A percentile compares a stretch with the other conserved stretches of the same genome.
Evolutionary conservation across 2,113 vertebrate species (phyloP).

Genomic region (Actenoides lindsayi): DNA sequence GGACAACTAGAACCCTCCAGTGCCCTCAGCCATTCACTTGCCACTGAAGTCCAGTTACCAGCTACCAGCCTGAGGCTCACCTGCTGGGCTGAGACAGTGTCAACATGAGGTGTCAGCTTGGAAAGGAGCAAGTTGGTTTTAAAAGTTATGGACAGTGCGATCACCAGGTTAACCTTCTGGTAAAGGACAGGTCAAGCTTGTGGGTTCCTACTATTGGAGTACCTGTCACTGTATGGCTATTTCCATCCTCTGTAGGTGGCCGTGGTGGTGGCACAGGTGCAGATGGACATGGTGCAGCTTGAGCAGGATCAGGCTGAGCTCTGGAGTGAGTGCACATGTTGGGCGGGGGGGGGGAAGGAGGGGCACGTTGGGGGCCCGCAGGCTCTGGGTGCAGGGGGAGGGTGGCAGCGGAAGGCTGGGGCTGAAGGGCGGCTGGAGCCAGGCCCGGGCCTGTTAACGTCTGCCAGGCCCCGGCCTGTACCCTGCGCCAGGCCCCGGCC

Average conservation of each 20-base stretch:
- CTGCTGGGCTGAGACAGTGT: background rate
- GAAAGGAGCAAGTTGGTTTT: background rate
- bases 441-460: too few species aligned
- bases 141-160: background rate
- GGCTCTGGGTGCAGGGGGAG: fast-evolving
- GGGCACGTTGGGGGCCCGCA: fast-evolving
- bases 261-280: fast-evolving
- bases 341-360: background rate
- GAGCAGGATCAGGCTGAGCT: background rate
- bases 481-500: too few species aligned
- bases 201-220: background rate
- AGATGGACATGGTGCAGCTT: fast-evolving
- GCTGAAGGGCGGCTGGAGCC: background rate
- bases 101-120: fast-evolving
- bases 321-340: too few species aligned
- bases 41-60: fast-evolving
- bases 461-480: too few species aligned
- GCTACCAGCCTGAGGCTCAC: background rate
- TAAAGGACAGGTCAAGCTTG: background rate
- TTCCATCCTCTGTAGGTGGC: fast-evolving
- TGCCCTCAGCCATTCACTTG: background rate
- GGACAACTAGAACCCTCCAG: background rate
- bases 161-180: background rate
- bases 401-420: background rate
- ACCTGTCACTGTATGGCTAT: background rate